phyloP scores from a whole-genome alignment of 2,888 invertebrate genomes.

The Cerastoderma edule region DNA sequence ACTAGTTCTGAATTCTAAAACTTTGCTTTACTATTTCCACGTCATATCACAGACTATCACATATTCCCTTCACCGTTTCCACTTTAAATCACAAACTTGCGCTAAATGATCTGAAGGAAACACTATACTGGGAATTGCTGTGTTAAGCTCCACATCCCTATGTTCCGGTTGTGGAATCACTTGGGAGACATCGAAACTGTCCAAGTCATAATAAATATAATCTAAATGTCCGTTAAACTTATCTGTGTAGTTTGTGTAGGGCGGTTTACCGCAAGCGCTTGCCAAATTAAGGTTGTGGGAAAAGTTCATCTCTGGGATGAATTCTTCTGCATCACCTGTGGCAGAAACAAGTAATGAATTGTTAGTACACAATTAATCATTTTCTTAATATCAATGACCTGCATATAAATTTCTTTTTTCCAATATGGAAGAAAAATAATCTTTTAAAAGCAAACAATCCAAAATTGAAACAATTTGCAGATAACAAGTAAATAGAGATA shows the following conservation, averaged over 20 bases:
- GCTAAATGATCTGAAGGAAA: constrained; percentile 98
- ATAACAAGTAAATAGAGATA: background rate
- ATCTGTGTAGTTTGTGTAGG: constrained; percentile 93
- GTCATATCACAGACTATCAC: too few relatives aligned
- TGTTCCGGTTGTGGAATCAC: constrained; percentile 92
- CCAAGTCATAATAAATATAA: constrained; percentile 93
- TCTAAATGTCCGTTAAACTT: constrained; percentile 94
- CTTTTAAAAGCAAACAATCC: background rate
- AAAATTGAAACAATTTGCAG: background rate
- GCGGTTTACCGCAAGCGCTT: constrained; percentile 93
- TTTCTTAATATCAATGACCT: constrained; percentile 20
- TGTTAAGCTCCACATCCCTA: constrained; percentile 90
- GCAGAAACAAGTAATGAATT: background rate
- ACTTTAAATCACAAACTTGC: constrained; percentile 86
- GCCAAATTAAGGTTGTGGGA: constrained; percentile 87
- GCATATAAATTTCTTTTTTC: background rate
- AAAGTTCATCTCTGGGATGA: constrained; percentile 63
- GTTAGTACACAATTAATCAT: too few relatives aligned
- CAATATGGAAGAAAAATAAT: background rate
- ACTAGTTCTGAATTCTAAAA: too few relatives aligned
- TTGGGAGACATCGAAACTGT: constrained; percentile 84
- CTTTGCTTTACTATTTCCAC: too few relatives aligned
- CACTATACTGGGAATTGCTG: constrained; percentile 93
- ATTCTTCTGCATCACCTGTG: constrained; percentile 46
- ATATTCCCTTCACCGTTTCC: constrained; percentile 63